Evolutionary conservation across 2,888 invertebrate genomes (phyloP).

Genomic region (Tuta absoluta): DNA sequence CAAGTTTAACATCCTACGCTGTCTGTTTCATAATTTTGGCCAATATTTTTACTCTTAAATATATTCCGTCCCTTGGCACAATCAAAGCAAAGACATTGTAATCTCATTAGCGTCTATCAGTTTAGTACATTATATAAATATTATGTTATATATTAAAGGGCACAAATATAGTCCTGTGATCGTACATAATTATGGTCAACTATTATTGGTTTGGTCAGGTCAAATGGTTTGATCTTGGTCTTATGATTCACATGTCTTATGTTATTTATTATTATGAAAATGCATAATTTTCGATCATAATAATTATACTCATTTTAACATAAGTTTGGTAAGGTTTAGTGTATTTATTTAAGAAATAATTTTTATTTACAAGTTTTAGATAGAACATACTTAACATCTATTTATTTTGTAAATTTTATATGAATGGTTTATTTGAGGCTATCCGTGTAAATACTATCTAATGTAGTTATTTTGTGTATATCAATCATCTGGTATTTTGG

Average conservation of each 20-base stretch:
- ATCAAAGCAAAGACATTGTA: constrained; percentile 54
- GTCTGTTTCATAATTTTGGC: constrained; percentile 15
- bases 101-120: constrained; percentile 57
- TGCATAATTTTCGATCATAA: constrained; percentile 75
- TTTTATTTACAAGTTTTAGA: constrained; percentile 57
- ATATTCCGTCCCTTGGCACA: constrained; percentile 51
- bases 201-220: constrained; percentile 37
- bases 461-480: constrained; percentile 45
- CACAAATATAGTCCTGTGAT: constrained; percentile 46
- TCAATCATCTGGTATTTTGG: constrained; percentile 22
- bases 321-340: constrained; percentile 68
- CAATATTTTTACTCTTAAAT: constrained; percentile 25
- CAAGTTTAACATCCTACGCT: background rate
- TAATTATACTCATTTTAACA: constrained; percentile 74
- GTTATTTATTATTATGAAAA: constrained; percentile 48
- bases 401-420: constrained; percentile 70
- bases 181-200: constrained; percentile 37
- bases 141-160: constrained; percentile 44
- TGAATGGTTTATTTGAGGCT: constrained; percentile 70
- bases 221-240: constrained; percentile 49
- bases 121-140: constrained; percentile 45
- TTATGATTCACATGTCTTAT: constrained; percentile 30
- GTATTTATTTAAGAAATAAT: constrained; percentile 64
- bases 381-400: constrained; percentile 54
- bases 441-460: constrained; percentile 65